Conservation (phyloP, 92 coral and sea anemone genomes). For the Actinernus sp. region DNA sequence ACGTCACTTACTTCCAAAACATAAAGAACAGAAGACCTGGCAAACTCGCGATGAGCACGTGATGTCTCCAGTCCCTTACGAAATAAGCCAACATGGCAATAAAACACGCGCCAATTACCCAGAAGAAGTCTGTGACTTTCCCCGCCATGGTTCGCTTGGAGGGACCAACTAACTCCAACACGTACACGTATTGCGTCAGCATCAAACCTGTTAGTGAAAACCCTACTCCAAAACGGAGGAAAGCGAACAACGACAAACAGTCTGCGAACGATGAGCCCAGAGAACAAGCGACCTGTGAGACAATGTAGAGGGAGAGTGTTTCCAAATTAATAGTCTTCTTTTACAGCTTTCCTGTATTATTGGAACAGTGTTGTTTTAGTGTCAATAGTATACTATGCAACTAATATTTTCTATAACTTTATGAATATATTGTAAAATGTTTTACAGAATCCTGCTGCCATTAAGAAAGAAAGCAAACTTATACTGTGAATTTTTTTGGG, state of each 20-base stretch:
- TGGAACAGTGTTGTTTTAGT: too few species aligned
- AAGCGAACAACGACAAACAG: constrained; percentile 57
- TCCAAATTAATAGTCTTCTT: too few species aligned
- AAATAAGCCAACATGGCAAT: constrained; percentile 49
- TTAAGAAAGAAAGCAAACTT: too few species aligned
- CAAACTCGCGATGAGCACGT: constrained; percentile 29
- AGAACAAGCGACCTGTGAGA: constrained; percentile 41
- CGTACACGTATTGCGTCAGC: constrained; percentile 56
- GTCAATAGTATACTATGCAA: too few species aligned
- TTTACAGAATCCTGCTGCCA: too few species aligned
- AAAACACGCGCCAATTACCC: constrained; percentile 47
- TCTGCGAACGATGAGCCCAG: constrained; percentile 53
- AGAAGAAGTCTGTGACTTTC: constrained; percentile 53
- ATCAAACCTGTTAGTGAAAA: constrained; percentile 48
- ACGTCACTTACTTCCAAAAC: constrained; percentile 57
- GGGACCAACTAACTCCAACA: constrained; percentile 61
- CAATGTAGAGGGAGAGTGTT: too few species aligned
- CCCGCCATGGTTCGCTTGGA: constrained; percentile 60
- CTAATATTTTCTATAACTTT: too few species aligned
- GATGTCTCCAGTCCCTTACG: constrained; percentile 47
- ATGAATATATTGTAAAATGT: too few species aligned
- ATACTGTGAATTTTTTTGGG: too few species aligned
- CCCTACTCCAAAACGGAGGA: constrained; percentile 53
- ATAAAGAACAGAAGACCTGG: constrained; percentile 41
- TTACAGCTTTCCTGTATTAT: too few species aligned